Evolutionary conservation across 53 echinoderm and acorn worm genomes (phyloP), one percentile per base, ranked within the genome.

Genomic region (Temnopleurus reevesii): DNA sequence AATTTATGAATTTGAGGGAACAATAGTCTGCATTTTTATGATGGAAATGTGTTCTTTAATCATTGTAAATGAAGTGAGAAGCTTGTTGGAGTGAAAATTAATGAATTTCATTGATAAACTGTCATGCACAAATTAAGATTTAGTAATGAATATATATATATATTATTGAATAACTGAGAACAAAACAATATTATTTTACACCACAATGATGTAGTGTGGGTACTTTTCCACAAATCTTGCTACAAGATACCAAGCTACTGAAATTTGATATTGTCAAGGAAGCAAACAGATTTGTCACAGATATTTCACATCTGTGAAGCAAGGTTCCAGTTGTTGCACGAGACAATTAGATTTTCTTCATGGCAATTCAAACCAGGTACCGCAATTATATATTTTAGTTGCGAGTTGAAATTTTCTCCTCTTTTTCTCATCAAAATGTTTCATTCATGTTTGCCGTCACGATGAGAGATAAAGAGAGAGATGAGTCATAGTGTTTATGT

Each of bases 391-490:
- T 71, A 71, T 71, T 71, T 71, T n/a, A 71, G 43, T 41, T 7
- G 71, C 2, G 71, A 71, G 71, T 71, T 71, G 21, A 34, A 8
- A 3, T 63, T 63, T 61, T 61, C 33, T 61, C 21, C 41, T 38
- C 5, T 71, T 41, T 58, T 63, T 63, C 63, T 71, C 71, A n/a
- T 71, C 38, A 71, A 71, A n/a, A 71, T 43, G 38, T 71, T 71
- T 41, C 35, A 65, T 65, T 65, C 4, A 36, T 71, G 71, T 71
- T 71, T 71, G 71, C 71, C 41, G 71, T 71, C 71, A 30, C 23
- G 71, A 71, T 60, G 60, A 60, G 15, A n/a, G 21, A 71, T 19
- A 71, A 7, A 71, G 71, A 36, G 21, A 18, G 38, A 71, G n/a
- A n/a, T n/a, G n/a, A n/a, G n/a, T n/a, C n/a, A n/a, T n/a, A n/a